Percentiles rank a stretch among this genome's conserved stretches.
phyloP scores from a whole-genome alignment of 1,140 invertebrate genomes.

The Anoplophora glabripennis region DNA sequence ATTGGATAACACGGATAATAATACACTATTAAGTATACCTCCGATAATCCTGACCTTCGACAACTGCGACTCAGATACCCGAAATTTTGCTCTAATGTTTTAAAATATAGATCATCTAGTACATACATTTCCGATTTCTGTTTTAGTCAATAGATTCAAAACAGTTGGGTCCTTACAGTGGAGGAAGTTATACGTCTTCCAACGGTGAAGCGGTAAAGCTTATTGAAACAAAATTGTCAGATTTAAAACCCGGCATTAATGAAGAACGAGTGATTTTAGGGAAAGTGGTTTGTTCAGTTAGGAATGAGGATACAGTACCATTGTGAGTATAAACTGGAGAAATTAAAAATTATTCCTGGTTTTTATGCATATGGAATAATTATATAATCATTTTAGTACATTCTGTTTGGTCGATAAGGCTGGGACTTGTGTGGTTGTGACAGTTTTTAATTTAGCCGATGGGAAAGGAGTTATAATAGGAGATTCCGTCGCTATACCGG shows the following conservation, averaged over 20 bases:
- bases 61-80: too few species aligned
- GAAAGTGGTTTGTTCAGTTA: conserved; percentile 77
- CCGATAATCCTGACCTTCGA: too few species aligned
- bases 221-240: conserved; percentile 50
- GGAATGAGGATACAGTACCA: conserved; percentile 70
- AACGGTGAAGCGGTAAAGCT: conserved; percentile 56
- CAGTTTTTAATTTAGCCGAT: conserved; percentile 79
- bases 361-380: neutral
- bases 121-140: too few species aligned
- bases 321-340: conserved; percentile 70
- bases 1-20: too few species aligned
- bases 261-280: conserved; percentile 69
- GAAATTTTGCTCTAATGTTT: too few species aligned
- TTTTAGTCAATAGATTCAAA: conserved; percentile 56
- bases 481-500: conserved; percentile 77
- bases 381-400: conserved; percentile 58
- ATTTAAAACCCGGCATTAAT: conserved; percentile 60
- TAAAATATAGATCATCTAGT: too few species aligned
- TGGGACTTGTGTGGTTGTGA: conserved; percentile 69
- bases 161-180: conserved; percentile 61
- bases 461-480: conserved; percentile 81
- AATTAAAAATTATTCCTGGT: conserved; percentile 33
- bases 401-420: conserved; percentile 78
- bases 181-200: conserved; percentile 56
- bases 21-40: too few species aligned